These are phyloP conservation scores for Tribolium madens DNA, from an alignment of 1,140 invertebrate species.

Conservation along the genomic window DNA sequence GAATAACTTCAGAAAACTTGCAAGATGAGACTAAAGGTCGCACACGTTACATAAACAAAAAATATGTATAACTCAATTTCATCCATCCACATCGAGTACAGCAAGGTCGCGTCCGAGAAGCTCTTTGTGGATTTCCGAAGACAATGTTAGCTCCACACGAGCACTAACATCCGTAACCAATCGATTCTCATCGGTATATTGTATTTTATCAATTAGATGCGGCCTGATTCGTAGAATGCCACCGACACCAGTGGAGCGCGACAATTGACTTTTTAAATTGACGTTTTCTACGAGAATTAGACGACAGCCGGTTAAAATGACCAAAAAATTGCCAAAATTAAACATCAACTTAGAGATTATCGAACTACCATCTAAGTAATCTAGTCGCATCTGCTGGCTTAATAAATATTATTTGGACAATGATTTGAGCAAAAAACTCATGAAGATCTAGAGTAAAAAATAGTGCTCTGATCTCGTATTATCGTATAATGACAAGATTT, in stretches of 20 bases:
- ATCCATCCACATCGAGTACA: slow-evolving; percentile 30
- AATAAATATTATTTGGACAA: slow-evolving; percentile 16
- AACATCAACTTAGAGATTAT: slow-evolving; percentile 6
- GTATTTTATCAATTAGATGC: slow-evolving; percentile 56
- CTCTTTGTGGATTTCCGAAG: slow-evolving; percentile 47
- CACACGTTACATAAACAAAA: slow-evolving; percentile 15
- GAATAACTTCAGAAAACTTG: background rate
- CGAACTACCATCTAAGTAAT: background rate
- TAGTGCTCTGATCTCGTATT: background rate
- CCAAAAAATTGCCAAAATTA: slow-evolving; percentile 15
- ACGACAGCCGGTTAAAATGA: slow-evolving; percentile 7
- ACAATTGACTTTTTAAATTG: slow-evolving; percentile 46
- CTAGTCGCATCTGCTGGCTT: background rate
- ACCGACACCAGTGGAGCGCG: slow-evolving; percentile 45
- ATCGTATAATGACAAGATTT: slow-evolving; percentile 23
- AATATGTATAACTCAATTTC: slow-evolving; percentile 41
- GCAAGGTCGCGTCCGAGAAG: slow-evolving; percentile 41
- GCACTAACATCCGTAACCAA: slow-evolving; percentile 49
- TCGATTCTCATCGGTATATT: slow-evolving; percentile 53
- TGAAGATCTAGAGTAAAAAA: background rate
- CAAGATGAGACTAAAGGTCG: background rate
- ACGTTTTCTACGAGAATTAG: slow-evolving; percentile 4
- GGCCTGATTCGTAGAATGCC: slow-evolving; percentile 50
- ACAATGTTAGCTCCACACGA: slow-evolving; percentile 49
- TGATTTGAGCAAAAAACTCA: background rate